A percentile compares a stretch with the other conserved stretches of the same genome.
phyloP scores from a whole-genome alignment of 1,140 invertebrate species.

The Drosophila punjabiensis region DNA sequence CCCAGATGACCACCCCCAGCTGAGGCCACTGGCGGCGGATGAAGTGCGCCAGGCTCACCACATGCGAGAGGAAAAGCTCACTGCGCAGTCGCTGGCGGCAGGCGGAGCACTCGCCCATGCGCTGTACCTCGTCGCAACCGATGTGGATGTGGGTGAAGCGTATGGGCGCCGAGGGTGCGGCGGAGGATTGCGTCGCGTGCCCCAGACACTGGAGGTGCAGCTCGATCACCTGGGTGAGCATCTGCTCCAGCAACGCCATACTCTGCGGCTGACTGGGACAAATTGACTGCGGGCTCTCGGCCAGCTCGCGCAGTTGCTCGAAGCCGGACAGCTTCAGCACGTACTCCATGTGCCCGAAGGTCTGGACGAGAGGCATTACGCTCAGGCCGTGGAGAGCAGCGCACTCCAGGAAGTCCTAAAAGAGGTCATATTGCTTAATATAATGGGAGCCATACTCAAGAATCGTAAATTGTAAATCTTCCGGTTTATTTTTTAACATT shows the following conservation, averaged over 20 bases:
- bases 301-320: constrained; percentile 91
- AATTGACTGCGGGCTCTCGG: constrained; percentile 92
- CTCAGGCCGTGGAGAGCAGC: constrained; percentile 88
- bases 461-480: neutral
- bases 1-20: constrained; percentile 95
- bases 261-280: constrained; percentile 93
- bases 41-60: constrained; percentile 88
- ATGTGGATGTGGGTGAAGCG: constrained; percentile 91
- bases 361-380: constrained; percentile 97
- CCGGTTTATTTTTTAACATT: neutral
- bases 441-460: neutral
- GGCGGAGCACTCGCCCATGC: constrained; percentile 92
- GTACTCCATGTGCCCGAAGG: constrained; percentile 98
- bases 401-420: constrained; percentile 84
- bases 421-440: neutral
- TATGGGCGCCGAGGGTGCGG: constrained; percentile 84
- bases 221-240: constrained; percentile 93
- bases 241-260: constrained; percentile 89
- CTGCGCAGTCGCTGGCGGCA: constrained; percentile 88
- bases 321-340: constrained; percentile 93
- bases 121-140: constrained; percentile 93
- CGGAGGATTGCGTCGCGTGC: constrained; percentile 49
- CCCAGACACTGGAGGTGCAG: constrained; percentile 63
- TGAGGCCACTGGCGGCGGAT: constrained; percentile 88
- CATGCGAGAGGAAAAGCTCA: constrained; percentile 90